phyloP scores from a whole-genome alignment of 2,113 vertebrate species.

The Narcine bancroftii region DNA sequence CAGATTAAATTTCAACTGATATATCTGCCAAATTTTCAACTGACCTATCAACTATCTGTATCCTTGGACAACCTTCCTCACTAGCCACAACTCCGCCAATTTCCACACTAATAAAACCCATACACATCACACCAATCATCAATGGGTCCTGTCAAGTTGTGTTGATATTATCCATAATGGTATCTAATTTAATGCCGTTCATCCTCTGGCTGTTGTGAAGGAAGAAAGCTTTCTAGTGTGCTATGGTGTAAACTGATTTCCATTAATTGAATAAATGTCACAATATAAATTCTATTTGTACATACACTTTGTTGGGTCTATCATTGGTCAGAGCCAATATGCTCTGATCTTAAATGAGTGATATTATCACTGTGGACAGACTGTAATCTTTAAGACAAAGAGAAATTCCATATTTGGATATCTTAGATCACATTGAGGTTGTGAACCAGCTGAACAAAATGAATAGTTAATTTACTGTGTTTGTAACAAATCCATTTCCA shows the following conservation, averaged over 20 bases:
- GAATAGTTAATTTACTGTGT: neutral
- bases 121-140: no score
- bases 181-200: no score
- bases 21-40: no score
- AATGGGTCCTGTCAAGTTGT: no score
- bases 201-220: neutral
- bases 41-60: no score
- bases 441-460: neutral
- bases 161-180: no score
- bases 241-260: neutral
- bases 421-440: neutral
- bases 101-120: no score
- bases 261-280: neutral
- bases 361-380: no score
- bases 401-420: neutral
- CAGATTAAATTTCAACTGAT: no score
- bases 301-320: neutral
- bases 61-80: no score
- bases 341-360: neutral
- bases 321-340: neutral
- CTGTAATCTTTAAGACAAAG: neutral
- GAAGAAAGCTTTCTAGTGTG: neutral
- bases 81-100: no score
- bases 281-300: neutral
- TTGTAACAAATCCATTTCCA: neutral